Evolutionary conservation across 2,113 vertebrate genomes (phyloP), one percentile per base, ranked within the genome.

Genomic region (Excalfactoria chinensis): DNA sequence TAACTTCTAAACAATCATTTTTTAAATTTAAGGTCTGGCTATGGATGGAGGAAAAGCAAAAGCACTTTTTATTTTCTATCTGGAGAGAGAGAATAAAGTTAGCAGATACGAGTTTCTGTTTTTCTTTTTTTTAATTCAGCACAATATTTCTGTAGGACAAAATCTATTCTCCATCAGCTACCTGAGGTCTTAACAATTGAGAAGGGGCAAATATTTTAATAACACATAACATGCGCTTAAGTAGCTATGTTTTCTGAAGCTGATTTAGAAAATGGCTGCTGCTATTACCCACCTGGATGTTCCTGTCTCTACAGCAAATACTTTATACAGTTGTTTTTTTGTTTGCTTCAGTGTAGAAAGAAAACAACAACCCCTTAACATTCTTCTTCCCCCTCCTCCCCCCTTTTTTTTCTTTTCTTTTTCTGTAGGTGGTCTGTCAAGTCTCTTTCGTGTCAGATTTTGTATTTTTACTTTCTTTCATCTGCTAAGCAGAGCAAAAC

Each of bases 191-290:
- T 35, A 53, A 49, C 22, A 40, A n/a, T 25, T 64, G 35, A 49
- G 19, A 46, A 34, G 69, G 49, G 25, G 34, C 11, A 64, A 77
- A 7, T 21, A 77, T 32, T 23, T 59, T 53, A 77, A 67, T 48
- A 58, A 84, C 14, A 25, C 0, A 28, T 17, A 77, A 48, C 5
- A 2, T 37, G 67, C 1, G 0, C 13, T 4, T 53, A 40, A 84
- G n/a, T 2, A 81, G 8, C 13, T 40, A 22, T 34, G 12, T 53
- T 68, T 55, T 70, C 2, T 37, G 30, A 58, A 20, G 30, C 23
- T 59, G 11, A 56, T 40, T 20, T 63, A 60, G 49, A 66, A 75
- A 67, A 18, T 3, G 4, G 26, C 30, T 8, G 7, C 58, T 69
- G 34, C 16, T 26, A 37, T 86, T 67, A 30, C 7, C 7, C 59